Evolutionary conservation across 2,888 invertebrate species (phyloP), one percentile per base, ranked within the genome.

Genomic region (Epinotia demarniana): DNA sequence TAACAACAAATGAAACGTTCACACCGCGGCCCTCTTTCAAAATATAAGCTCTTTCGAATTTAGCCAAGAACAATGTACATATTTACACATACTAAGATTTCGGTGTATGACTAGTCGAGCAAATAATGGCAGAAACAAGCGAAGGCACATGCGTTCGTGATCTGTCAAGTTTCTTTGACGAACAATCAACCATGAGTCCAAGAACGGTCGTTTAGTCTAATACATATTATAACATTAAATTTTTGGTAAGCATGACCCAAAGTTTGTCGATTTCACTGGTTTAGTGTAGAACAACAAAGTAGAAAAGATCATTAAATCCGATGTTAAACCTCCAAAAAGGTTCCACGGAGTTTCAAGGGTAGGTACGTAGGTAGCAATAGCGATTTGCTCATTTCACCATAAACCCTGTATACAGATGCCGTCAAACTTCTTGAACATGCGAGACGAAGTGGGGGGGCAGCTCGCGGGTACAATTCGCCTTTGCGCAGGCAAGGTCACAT

Each of bases 31-130:
- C 43, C 57, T 8, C 58, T 58, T 69, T 60, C n/a, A 46, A 46
- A 69, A 58, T 46, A 46, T 60, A 60, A 60, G 46, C 46, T 46
- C 69, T 39, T 69, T 60, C 49, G 43, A 69, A 69, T 60, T 58
- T 68, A 57, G 33, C 39, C 39, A 58, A 57, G 18, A 68, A 13
- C 33, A 33, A 55, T 67, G 55, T 67, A 67, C 55, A 39, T 67
- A 57, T 67, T 57, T 67, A 57, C 39, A 67, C 12, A 57, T 19
- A 57, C 57, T 12, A 19, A 18, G 18, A 19, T 19, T 19, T 19
- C 18, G 9, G 55, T 18, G 18, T 12, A 57, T 18, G 57, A 57
- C 57, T 61, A 33, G 23, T 33, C n/a, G 8, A 53, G n/a, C n/a
- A 53, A 53, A n/a, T n/a, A 53, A 46, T 46, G 46, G 46, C 46